Evolutionary conservation across 2,888 invertebrate genomes (phyloP), one percentile per base, ranked within the genome.

Genomic region (Flabesymbios commensalis): DNA sequence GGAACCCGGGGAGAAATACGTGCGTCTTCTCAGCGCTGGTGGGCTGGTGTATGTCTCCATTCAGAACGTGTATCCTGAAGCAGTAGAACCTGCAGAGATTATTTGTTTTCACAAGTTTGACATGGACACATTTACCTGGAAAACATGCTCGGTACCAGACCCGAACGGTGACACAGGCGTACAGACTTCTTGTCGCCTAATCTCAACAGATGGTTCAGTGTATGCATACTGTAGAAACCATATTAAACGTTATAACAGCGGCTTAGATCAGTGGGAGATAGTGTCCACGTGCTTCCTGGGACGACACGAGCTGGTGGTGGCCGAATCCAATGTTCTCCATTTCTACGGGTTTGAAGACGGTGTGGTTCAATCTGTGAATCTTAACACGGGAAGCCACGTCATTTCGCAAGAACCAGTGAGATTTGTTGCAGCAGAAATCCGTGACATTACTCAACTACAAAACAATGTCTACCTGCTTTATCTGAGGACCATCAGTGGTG

Each of bases 261-360:
- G 52, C 33, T 47, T 19, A n/a, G 57, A 65, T 45, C 33, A 29
- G 19, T 65, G 65, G 65, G 58, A 48, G 17, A 19, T 51, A 2
- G 57, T 59, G 5, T 60, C 60, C 28, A 45, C 57, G 29, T 60
- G 56, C 1, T 56, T 49, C 14, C 54, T 65, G 17, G 48, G 32
- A 22, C 64, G 61, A 3, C 65, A 59, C 41, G 64, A 67, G 59
- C 65, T 67, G 32, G 61, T 53, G 2, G 64, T 67, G 19, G 61
- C 64, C 0, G 61, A 65, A 17, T 43, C 56, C 42, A 59, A 60
- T 28, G 26, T 43, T 10, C 51, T 67, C 28, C 51, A 51, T 22
- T 36, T 67, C 26, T 61, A 51, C 56, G 55, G 67, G 19, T 41
- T 67, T 43, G 67, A 65, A 51, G 67, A 61, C 19, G 67, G 67